Evolutionary conservation across 2,113 vertebrate species (phyloP).

Genomic region (Apteryx mantelli): DNA sequence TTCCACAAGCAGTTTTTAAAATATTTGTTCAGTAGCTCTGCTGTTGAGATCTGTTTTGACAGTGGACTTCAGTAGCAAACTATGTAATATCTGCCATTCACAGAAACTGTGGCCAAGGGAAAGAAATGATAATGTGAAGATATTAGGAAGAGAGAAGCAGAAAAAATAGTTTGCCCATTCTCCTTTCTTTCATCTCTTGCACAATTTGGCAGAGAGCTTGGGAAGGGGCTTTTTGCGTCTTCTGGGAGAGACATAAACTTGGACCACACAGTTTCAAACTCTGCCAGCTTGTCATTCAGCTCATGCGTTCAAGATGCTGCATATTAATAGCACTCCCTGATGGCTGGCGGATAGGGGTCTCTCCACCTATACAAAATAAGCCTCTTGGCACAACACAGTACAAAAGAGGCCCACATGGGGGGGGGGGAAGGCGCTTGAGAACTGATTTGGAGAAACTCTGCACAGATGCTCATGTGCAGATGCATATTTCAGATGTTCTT

Average conservation of each 20-base stretch:
- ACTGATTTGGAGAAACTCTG: slow-evolving; percentile 59
- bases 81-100: not conserved
- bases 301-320: slow-evolving; percentile 60
- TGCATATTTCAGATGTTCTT: slow-evolving; percentile 70
- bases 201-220: slow-evolving; percentile 51
- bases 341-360: slow-evolving; percentile 53
- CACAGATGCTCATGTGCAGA: slow-evolving; percentile 71
- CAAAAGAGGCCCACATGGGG: not conserved
- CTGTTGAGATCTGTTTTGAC: not conserved
- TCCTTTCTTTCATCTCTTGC: slow-evolving; percentile 19
- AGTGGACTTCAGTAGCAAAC: not conserved
- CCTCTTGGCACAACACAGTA: slow-evolving; percentile 52
- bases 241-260: slow-evolving; percentile 67
- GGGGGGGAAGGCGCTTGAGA: slow-evolving; percentile 15
- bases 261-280: slow-evolving; percentile 33
- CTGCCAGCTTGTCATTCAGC: slow-evolving; percentile 69
- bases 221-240: slow-evolving; percentile 44
- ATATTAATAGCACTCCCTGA: slow-evolving; percentile 57
- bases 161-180: slow-evolving; percentile 1
- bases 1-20: not conserved
- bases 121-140: not conserved
- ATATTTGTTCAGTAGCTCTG: not conserved
- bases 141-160: not conserved
- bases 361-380: slow-evolving; percentile 44
- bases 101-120: not conserved